Base-by-base conservation (phyloP, 2,888 invertebrate species). In the Acleris laterana region DNA sequence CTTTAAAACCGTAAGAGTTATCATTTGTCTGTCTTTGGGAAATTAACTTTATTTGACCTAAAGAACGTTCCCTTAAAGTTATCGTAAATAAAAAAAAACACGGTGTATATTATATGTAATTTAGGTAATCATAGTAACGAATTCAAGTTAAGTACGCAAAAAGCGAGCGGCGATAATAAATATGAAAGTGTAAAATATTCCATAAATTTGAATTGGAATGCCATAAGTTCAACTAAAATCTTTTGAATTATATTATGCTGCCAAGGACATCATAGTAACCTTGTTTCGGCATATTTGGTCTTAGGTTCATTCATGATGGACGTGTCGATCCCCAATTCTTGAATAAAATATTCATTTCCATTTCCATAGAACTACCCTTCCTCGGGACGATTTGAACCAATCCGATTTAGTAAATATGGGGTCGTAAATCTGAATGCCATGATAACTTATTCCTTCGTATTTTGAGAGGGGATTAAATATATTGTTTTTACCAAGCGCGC, bases 401-500 rank as follows among this genome's bases (percentile, higher is more conserved):
- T 76, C 72, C 71, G 72, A 78, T 74, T 78, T 71, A 70, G 74
- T 76, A 77, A 77, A 77, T 77, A 77, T 69, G 68, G 69, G 75
- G 71, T 72, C 74, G 75, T 74, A 75, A 73, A 78, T 81, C 79
- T 80, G 76, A 79, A 80, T 80, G 55, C 32, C 42, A 56, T 50
- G 11, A 48, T 51, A 49, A 51, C 28, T 57, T 57, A 55, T 50
- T 42, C 49, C 44, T 19, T 25, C 20, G 16, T 50, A 55, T 49
- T 50, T 59, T 19, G 50, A 56, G 25, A 38, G 32, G 16, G 60
- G 32, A 42, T n/a, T 28, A 32, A 32, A 11, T 32, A 32, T 25
- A 32, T 32, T 32, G 32, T 32, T 32, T 32, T 32, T 32, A 11
- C 3, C 32, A 32, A 32, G 11, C 2, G 32, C 11, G 11, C 3